Base-by-base conservation (phyloP, 2,888 invertebrate species). In the Phasia obesa region DNA sequence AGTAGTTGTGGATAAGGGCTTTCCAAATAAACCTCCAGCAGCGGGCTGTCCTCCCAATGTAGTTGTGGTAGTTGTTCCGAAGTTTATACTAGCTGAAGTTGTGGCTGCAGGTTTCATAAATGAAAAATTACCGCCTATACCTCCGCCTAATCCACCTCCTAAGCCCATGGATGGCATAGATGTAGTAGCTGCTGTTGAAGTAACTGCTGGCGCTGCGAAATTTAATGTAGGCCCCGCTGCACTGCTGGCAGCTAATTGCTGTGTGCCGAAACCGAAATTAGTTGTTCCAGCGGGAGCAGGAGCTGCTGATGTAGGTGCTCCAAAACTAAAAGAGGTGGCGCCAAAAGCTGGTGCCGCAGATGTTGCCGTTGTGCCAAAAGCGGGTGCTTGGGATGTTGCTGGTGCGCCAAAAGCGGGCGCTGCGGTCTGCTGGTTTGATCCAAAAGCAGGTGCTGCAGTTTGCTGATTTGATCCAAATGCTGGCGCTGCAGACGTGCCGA, bases 41-140 rank as follows among this genome's bases (percentile, higher is more conserved):
- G 79, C 19, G 2, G 88, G 87, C 0, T 89, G 86, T 1, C 88
- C 87, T 0, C 89, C 88, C 21, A 90, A 87, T 1, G 90, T 90
- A 7, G 90, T 89, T 5, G 87, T 89, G 0, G 89, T 88, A 42
- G 87, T 89, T 2, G 86, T 85, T 4, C 87, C 88, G 31, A 90
- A 91, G 83, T 89, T 90, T 25, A 90, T 84, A 35, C 88, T 90
- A 4, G 91, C 90, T 0, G 88, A 87, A 6, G 89, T 85, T 0
- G 87, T 85, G n/a, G 85, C 84, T 0, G 87, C 73, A 17, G 89
- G 88, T 69, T 89, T 90, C 11, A 81, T 87, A 38, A 90, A 90
- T 0, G 87, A 69, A 38, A 89, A 88, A 1, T 84, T 53, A 3
- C 86, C 86, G 0, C 86, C 77, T 21, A 64, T 11, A 0, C 86